Conservation (phyloP, 2,113 vertebrate species). For the Chaetodon auriga region DNA sequence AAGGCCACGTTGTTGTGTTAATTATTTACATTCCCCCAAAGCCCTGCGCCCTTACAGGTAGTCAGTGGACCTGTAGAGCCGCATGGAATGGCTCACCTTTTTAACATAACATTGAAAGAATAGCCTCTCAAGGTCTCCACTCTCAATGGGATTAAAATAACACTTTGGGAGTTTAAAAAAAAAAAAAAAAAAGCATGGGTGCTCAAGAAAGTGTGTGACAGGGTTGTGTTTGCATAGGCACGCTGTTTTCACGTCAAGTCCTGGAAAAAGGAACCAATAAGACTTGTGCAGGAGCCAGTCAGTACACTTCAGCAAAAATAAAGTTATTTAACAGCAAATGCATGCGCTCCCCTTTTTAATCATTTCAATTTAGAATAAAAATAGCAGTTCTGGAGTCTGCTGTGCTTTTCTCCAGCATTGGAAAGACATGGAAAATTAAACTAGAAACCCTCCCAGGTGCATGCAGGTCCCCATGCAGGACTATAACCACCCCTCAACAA, state of each 20-base stretch:
- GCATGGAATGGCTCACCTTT: conserved; percentile 68
- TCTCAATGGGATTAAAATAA: conserved; percentile 89
- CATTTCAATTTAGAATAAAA: neutral
- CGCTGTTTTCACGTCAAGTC: conserved; percentile 37
- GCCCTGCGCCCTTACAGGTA: conserved; percentile 70
- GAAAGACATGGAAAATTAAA: conserved; percentile 18
- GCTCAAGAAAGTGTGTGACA: conserved; percentile 53
- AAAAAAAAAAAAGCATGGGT: conserved; percentile 55
- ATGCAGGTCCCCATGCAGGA: conserved; percentile 60
- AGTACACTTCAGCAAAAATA: neutral
- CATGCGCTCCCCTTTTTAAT: neutral
- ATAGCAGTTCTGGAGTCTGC: neutral
- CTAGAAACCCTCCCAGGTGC: conserved; percentile 63
- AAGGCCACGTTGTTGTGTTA: conserved; percentile 87
- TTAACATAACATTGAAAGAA: conserved; percentile 80
- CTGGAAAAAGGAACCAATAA: neutral
- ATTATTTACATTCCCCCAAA: conserved; percentile 79
- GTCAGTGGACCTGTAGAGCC: conserved; percentile 75
- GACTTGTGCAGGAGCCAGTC: too few relatives aligned
- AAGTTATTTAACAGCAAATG: neutral
- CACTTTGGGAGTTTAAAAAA: conserved; percentile 61
- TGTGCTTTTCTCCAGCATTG: neutral
- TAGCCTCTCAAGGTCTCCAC: conserved; percentile 81
- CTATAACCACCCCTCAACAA: conserved; percentile 25
- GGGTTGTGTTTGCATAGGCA: conserved; percentile 63